phyloP scores from a whole-genome alignment of 1,140 invertebrate genomes.

The Andrena cerasifolii region DNA sequence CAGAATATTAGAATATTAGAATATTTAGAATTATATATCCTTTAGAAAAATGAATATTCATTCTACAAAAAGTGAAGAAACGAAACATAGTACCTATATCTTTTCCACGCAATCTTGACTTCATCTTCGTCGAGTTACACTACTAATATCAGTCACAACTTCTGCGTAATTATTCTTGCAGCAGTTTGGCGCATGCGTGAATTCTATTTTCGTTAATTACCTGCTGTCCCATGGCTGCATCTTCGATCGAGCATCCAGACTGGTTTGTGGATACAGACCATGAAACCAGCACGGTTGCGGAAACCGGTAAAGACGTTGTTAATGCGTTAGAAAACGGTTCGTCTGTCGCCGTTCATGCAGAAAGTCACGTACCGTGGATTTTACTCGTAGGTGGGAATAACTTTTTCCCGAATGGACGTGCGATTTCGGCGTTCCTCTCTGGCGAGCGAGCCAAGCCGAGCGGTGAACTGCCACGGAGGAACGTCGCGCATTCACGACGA shows the following conservation, averaged over 20 bases:
- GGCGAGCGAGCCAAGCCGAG: conserved; percentile 46
- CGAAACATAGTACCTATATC: no score
- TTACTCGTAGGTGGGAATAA: conserved; percentile 67
- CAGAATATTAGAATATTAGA: no score
- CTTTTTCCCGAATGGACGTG: conserved; percentile 66
- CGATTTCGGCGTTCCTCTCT: conserved; percentile 57
- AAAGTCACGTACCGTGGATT: conserved; percentile 71
- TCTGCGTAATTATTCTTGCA: no score
- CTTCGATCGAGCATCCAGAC: neutral
- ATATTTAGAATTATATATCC: no score
- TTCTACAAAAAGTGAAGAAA: no score
- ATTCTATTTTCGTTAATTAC: conserved; percentile 16
- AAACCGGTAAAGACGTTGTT: conserved; percentile 61
- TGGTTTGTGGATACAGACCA: neutral
- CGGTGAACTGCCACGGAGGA: conserved; percentile 46
- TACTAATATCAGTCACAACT: no score
- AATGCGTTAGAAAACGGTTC: conserved; percentile 61
- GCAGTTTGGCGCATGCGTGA: no score
- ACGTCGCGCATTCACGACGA: conserved; percentile 54
- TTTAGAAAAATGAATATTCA: no score
- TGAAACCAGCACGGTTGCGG: neutral
- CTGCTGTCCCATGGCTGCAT: neutral
- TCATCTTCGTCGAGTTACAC: no score
- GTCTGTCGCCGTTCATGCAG: conserved; percentile 65
- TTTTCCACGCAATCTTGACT: no score